A percentile compares a stretch with the other conserved stretches of the same genome.
Conservation (phyloP, 2,797 vertebrate species). For the Lepilemur septentrionalis region DNA sequence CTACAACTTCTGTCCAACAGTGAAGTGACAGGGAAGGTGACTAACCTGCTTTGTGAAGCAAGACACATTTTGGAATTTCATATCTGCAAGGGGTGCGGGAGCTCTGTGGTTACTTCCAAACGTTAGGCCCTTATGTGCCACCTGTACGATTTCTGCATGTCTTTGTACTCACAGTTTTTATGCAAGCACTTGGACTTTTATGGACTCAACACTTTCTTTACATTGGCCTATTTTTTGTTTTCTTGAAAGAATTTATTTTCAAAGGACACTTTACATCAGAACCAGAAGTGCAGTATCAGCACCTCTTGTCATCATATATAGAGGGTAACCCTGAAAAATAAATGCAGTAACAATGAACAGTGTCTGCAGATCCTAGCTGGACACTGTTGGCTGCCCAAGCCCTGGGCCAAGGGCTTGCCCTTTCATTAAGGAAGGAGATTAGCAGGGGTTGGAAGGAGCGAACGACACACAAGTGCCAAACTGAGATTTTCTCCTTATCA, state of each 20-base stretch:
- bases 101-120: background rate
- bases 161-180: background rate
- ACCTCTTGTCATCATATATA: background rate
- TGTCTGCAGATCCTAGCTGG: background rate
- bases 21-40: background rate
- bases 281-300: background rate
- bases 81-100: background rate
- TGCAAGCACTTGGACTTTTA: background rate
- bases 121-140: background rate
- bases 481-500: background rate
- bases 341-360: background rate
- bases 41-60: background rate
- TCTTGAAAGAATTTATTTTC: background rate
- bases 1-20: background rate
- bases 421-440: background rate
- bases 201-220: background rate
- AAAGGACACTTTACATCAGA: background rate
- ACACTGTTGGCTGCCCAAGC: background rate
- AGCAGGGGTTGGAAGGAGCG: background rate
- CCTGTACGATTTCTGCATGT: too few relatives aligned
- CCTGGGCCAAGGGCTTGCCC: fast-evolving
- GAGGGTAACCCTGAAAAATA: background rate
- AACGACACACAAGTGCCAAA: background rate
- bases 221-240: background rate
- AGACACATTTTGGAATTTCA: background rate